These are phyloP conservation scores for Microctonus hyperodae DNA, from an alignment of 2,888 invertebrate genomes.

Conservation along the genomic window DNA sequence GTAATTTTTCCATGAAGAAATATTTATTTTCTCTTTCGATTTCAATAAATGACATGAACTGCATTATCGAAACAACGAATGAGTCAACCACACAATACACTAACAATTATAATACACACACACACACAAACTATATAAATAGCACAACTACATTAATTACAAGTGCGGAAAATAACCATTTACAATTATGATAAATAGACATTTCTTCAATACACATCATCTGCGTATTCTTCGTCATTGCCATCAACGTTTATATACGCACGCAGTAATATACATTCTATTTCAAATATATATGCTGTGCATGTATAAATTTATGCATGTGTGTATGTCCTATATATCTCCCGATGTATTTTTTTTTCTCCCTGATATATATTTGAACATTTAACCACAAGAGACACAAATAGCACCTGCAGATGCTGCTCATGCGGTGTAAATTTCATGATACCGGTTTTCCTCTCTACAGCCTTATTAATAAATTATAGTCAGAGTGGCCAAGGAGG, in stretches of 20 bases:
- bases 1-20: neutral
- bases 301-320: neutral
- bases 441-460: constrained; percentile 40
- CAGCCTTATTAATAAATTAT: constrained; percentile 56
- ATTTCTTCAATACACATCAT: neutral
- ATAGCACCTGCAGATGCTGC: constrained; percentile 40
- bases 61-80: neutral
- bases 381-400: constrained; percentile 13
- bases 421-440: constrained; percentile 35
- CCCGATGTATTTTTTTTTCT: neutral
- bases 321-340: neutral
- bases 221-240: neutral
- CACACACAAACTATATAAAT: neutral
- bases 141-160: neutral
- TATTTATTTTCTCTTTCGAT: neutral
- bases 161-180: constrained; percentile 11
- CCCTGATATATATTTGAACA: constrained; percentile 1
- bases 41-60: neutral
- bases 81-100: neutral
- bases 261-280: neutral
- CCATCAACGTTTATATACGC: neutral
- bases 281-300: neutral
- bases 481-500: constrained; percentile 49
- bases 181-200: neutral
- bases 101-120: neutral